Evolutionary conservation across 2,797 vertebrate species (phyloP).

Genomic region (Cygnus olor): DNA sequence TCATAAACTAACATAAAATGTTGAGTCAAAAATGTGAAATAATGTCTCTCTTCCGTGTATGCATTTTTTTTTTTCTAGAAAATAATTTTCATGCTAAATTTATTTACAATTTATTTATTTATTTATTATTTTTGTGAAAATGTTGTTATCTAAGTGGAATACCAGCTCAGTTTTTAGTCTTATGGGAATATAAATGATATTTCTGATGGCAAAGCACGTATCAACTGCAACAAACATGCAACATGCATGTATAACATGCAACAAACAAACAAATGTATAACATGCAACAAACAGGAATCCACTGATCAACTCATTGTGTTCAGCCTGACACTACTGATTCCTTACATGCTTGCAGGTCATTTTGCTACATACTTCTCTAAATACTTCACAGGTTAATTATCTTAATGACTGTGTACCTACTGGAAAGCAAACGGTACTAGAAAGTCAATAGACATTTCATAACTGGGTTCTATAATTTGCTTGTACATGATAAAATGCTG

Average conservation of each 20-base stretch:
- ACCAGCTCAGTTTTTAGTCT: not conserved
- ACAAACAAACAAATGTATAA: not conserved
- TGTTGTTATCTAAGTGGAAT: not conserved
- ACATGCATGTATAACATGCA: not conserved
- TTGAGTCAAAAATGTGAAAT: not conserved
- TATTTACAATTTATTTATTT: not conserved
- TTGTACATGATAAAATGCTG: not conserved
- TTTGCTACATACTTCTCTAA: not conserved
- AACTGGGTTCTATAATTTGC: not conserved
- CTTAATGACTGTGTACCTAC: not conserved
- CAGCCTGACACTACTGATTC: not conserved
- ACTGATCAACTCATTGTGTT: not conserved
- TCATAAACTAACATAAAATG: not conserved
- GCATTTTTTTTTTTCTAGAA: fast-evolving
- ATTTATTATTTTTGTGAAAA: not conserved
- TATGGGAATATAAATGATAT: not conserved
- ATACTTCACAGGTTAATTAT: not conserved
- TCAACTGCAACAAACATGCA: not conserved
- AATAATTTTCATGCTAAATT: not conserved
- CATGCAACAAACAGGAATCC: not conserved
- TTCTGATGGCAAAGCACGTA: not conserved
- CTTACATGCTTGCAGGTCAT: not conserved
- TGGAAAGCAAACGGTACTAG: not conserved
- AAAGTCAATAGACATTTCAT: not conserved
- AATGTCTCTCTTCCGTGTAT: not conserved